Evolutionary conservation across 1,140 invertebrate species (phyloP), one percentile per base, ranked within the genome.

Genomic region (Drosophila orosa): DNA sequence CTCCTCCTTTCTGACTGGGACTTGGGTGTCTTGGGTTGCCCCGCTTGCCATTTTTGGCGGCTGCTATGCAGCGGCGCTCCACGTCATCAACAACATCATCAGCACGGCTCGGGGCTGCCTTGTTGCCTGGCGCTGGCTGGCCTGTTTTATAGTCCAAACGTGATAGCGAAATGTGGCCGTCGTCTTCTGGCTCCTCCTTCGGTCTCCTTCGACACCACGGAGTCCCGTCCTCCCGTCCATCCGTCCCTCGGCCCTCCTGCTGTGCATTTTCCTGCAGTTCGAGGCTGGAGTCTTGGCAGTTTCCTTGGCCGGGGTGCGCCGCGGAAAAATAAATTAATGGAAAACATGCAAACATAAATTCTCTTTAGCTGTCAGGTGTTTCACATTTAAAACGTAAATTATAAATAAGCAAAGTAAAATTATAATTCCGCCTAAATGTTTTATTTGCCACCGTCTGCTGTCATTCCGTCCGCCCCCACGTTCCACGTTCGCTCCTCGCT

Each of bases 341-440:
- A 82, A 80, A 89, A 90, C 84, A 89, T 89, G 84, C 84, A 80
- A 89, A 89, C 84, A 89, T 89, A 89, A 89, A 89, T 89, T 89
- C 84, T 83, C 78, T 89, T 78, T 80, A 83, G 84, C 84, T 89
- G 84, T 89, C 84, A 89, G 84, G 84, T 89, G 84, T 89, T 89
- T 89, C 84, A 89, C 84, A 89, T 89, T 89, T 89, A 89, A 80
- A 84, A 89, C 85, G 84, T 89, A 89, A 89, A 89, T 89, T 89
- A 89, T 89, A 89, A 80, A 89, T 89, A 80, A 80, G 84, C 77
- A 82, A 83, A 80, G 82, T 83, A 89, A 90, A 89, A 89, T 89
- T 89, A 89, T 89, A 89, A 84, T 89, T 84, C 69, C 60, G 62
- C 80, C 77, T 89, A 89, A 89, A 89, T 89, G 84, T 89, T 89